These are phyloP conservation scores for Enteromius treurensis DNA, from an alignment of 2,797 vertebrate genomes.

Conservation along the genomic window DNA sequence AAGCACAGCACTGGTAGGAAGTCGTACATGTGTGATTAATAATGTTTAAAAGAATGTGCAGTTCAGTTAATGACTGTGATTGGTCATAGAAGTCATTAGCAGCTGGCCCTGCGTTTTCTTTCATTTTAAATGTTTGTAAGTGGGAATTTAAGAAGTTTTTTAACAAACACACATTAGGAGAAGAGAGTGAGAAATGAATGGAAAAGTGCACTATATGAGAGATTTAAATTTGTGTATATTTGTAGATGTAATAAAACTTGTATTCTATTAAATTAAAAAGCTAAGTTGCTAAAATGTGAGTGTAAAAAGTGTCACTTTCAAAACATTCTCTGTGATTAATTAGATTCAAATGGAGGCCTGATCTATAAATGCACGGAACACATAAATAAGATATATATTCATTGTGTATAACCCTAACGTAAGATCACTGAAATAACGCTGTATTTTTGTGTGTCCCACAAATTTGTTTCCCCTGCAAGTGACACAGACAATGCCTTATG, in stretches of 20 bases:
- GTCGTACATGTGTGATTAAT: conserved; percentile 24
- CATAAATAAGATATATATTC: not conserved
- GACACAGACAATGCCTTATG: not conserved
- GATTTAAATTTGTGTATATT: not conserved
- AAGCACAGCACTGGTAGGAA: conserved; percentile 11
- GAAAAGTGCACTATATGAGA: not conserved
- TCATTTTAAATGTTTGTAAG: conserved; percentile 4
- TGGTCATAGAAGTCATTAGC: conserved; percentile 30
- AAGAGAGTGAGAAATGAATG: not conserved
- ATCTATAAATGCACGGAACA: not conserved
- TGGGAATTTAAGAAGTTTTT: conserved; percentile 5
- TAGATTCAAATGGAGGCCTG: not conserved
- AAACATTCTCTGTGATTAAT: not conserved
- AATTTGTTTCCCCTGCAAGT: too few relatives aligned
- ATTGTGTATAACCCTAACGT: not conserved
- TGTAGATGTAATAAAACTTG: not conserved
- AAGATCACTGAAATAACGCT: not conserved
- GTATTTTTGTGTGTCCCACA: not conserved
- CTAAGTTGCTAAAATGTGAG: not conserved
- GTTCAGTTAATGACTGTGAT: conserved; percentile 30
- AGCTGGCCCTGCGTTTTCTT: not conserved
- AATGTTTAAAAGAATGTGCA: conserved; percentile 27
- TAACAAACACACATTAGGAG: not conserved
- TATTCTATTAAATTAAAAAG: not conserved
- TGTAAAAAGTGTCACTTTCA: not conserved